Evolutionary conservation across 2,113 vertebrate species (phyloP).

Genomic region (Tragelaphus scriptus): DNA sequence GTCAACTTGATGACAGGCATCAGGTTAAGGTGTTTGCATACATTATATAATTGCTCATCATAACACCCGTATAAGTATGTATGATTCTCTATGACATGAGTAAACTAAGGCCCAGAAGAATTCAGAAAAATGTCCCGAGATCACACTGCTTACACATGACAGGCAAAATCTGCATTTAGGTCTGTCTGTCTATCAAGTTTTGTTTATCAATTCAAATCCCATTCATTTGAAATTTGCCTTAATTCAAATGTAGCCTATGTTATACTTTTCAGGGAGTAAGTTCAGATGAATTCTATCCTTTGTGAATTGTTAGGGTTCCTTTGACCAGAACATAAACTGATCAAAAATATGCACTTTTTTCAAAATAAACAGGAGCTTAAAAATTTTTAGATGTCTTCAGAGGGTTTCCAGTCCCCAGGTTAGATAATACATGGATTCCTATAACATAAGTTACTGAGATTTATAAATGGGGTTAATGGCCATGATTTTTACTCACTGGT

Average conservation of each 20-base stretch:
- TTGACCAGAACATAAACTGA: not conserved
- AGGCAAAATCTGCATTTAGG: not conserved
- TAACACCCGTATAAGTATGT: not conserved
- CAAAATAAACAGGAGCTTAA: not conserved
- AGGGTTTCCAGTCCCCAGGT: not conserved
- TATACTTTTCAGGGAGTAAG: not conserved
- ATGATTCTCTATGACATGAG: not conserved
- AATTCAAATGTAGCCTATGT: not conserved
- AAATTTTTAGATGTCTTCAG: not conserved
- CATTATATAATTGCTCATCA: not conserved
- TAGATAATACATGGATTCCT: not conserved
- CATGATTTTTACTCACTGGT: not conserved
- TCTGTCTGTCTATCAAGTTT: not conserved
- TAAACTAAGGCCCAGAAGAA: not conserved
- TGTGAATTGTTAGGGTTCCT: not conserved
- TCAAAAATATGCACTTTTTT: not conserved
- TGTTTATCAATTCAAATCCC: not conserved
- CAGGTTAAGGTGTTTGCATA: not conserved
- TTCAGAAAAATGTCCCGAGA: not conserved
- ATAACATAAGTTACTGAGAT: not conserved
- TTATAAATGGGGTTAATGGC: not conserved
- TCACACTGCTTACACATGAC: not conserved
- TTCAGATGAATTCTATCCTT: not conserved
- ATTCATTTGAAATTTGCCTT: not conserved
- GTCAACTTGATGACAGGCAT: not conserved